Evolutionary conservation across 1,140 invertebrate species (phyloP), one percentile per base, ranked within the genome.

Genomic region (Lepidurus couesii): DNA sequence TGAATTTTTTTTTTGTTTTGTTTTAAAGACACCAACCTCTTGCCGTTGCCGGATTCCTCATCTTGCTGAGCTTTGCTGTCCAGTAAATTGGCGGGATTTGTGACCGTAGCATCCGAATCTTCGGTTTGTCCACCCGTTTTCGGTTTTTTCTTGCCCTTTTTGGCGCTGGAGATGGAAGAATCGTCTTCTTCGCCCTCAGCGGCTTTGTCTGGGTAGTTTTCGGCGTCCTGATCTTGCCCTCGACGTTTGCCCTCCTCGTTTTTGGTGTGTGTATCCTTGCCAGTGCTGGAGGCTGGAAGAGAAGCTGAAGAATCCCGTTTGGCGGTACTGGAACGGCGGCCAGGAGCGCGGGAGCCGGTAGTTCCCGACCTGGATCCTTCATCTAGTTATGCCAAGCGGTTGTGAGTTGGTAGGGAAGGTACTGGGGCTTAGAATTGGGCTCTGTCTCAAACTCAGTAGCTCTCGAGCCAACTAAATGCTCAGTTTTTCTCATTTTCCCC

Each of bases 141-240:
- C 86, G 85, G 79, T 85, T 83, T 86, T 87, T 82, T 81, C 82
- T 82, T 21, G 24, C 74, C 83, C 81, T 82, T 82, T 84, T 76
- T 65, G 13, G 53, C 53, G 34, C 84, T 82, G 80, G 83, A 83
- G 26, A 84, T 83, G 42, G 85, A 82, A 47, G 81, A 82, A 81
- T 84, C 84, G 80, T 86, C 85, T 84, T 86, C 86, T 44, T 80
- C 76, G 80, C 81, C 81, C 75, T 76, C 81, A 11, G 44, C 47
- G 53, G 21, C 16, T 44, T 53, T 65, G 13, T 75, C 53, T 10
- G 42, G n/a, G 9, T 2, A 13, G 16, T 77, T 74, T 13, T 75
- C 26, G 4, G 53, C 53, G n/a, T 76, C 77, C 7, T 77, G 43
- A 74, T 65, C 65, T 16, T 77, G 78, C 21, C 78, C 81, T 45